These are phyloP conservation scores for Moxostoma hubbsi DNA, from an alignment of 2,797 vertebrate species.

Conservation along the genomic window DNA sequence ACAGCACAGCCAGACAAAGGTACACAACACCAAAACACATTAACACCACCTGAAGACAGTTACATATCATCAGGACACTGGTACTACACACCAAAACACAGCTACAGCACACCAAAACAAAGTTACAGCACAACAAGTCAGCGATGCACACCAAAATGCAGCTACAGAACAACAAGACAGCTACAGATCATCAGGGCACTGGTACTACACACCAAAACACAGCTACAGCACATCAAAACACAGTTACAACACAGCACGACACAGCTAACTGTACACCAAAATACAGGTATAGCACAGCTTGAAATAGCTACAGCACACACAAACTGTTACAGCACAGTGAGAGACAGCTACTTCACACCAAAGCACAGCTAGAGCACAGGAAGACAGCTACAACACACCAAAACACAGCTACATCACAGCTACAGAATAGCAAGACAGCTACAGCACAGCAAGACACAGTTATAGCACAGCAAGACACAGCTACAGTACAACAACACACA, in stretches of 20 bases:
- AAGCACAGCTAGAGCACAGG: no score
- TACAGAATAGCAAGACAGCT: no score
- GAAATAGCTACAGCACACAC: not conserved
- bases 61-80: not conserved
- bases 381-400: no score
- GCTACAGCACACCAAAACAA: conserved; percentile 51
- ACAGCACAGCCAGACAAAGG: not conserved
- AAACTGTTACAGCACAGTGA: not conserved
- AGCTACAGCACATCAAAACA: not conserved
- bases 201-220: not conserved
- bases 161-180: conserved; percentile 54
- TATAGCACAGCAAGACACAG: not conserved
- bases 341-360: no score
- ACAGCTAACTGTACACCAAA: no score
- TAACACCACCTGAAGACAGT: not conserved
- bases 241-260: not conserved
- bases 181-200: conserved; percentile 67
- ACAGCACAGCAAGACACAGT: not conserved
- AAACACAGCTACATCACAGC: not conserved
- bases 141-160: not conserved
- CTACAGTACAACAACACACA: no score
- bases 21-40: not conserved
- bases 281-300: no score
- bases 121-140: conserved; percentile 67
- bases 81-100: not conserved